These are phyloP conservation scores for Nixonia krombeini DNA, from an alignment of 1,140 invertebrate genomes.

Conservation along the genomic window DNA sequence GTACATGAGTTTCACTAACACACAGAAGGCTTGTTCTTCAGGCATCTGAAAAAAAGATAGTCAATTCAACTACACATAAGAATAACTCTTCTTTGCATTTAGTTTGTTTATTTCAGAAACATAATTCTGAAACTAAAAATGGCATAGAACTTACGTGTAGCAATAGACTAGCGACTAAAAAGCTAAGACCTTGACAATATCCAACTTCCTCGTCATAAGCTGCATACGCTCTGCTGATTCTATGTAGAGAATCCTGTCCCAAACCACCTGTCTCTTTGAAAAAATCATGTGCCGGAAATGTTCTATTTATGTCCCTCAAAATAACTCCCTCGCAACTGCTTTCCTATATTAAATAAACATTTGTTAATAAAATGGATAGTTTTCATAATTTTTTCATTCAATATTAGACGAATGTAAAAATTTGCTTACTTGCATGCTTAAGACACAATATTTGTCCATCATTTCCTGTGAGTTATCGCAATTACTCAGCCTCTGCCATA, in stretches of 20 bases:
- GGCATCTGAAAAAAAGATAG: constrained; percentile 86
- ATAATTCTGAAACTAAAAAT: neutral
- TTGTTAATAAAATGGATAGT: constrained; percentile 15
- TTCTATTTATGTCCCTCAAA: constrained; percentile 95
- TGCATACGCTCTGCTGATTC: constrained; percentile 97
- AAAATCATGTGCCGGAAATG: constrained; percentile 98
- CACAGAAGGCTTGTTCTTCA: constrained; percentile 98
- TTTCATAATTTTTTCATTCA: constrained; percentile 8
- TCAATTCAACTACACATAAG: neutral
- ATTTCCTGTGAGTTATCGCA: constrained; percentile 86
- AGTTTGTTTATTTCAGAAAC: neutral
- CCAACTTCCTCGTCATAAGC: constrained; percentile 97
- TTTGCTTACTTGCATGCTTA: constrained; percentile 87
- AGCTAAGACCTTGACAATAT: constrained; percentile 98
- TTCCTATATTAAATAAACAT: constrained; percentile 74
- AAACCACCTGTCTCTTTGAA: constrained; percentile 93
- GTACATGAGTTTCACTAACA: constrained; percentile 97
- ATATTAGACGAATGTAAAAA: too few relatives aligned
- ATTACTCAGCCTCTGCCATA: constrained; percentile 95
- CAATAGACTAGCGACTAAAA: constrained; percentile 94
- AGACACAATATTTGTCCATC: constrained; percentile 91
- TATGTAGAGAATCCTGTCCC: constrained; percentile 95
- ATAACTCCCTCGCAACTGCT: constrained; percentile 93
- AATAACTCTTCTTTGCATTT: neutral
- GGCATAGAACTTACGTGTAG: constrained; percentile 84